A percentile compares a stretch with the other conserved stretches of the same genome.
phyloP scores from a whole-genome alignment of 2,797 vertebrate species.

The Melopsittacus undulatus region DNA sequence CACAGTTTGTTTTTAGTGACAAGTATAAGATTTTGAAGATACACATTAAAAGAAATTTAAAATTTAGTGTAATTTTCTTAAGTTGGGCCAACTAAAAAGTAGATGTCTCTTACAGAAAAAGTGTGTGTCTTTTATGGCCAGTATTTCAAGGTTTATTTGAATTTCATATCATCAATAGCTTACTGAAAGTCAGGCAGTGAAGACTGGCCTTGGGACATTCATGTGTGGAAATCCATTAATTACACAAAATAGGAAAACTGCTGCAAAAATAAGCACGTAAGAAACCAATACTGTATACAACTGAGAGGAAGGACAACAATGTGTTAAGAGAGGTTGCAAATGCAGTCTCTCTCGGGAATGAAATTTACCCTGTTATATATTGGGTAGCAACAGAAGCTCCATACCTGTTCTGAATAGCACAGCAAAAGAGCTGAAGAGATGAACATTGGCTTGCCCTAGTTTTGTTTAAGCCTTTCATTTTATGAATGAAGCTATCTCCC shows the following conservation, averaged over 20 bases:
- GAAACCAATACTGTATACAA: neutral
- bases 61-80: neutral
- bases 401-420: neutral
- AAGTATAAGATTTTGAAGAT: neutral
- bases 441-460: neutral
- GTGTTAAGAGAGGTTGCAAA: neutral
- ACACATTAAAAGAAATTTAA: neutral
- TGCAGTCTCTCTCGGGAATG: neutral
- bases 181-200: neutral
- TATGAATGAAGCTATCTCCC: neutral
- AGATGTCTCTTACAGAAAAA: neutral
- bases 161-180: neutral
- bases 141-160: neutral
- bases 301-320: neutral
- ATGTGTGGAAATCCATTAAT: neutral
- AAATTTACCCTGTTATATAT: neutral
- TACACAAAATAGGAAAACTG: neutral
- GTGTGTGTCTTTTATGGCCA: neutral
- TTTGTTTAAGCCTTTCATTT: neutral
- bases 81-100: neutral
- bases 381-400: neutral
- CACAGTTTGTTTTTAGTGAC: neutral
- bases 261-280: neutral
- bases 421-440: neutral
- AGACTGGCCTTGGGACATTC: neutral